These are phyloP conservation scores for Pampusana beccarii DNA, from an alignment of 2,113 vertebrate species.

Conservation along the genomic window DNA sequence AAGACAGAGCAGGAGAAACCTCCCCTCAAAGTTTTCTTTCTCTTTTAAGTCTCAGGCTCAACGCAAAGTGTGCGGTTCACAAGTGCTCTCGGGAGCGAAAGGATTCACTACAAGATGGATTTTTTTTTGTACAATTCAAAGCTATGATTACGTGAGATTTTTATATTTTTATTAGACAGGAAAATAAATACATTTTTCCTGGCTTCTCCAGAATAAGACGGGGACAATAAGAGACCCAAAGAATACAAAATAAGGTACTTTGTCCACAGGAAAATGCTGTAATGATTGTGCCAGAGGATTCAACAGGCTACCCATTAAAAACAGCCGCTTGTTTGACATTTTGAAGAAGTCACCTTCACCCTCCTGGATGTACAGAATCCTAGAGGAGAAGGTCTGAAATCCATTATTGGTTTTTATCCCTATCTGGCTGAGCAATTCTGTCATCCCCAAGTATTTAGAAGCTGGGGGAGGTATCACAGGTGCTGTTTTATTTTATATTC, in stretches of 20 bases:
- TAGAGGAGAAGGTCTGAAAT: background rate
- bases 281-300: background rate
- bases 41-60: background rate
- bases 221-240: background rate
- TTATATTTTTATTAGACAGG: background rate
- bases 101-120: background rate
- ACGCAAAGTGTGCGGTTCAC: background rate
- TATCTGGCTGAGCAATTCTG: background rate
- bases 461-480: background rate
- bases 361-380: background rate
- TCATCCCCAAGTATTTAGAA: background rate
- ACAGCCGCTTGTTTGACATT: too few species aligned
- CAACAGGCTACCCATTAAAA: background rate
- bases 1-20: background rate
- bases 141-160: background rate
- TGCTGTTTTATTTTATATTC: background rate
- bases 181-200: background rate
- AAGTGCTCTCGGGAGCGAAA: accelerated
- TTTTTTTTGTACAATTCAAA: background rate
- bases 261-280: background rate
- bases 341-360: background rate
- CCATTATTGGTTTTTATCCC: background rate
- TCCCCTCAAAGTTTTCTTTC: too few species aligned
- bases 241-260: accelerated
- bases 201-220: background rate